Evolutionary conservation across 2,888 invertebrate species (phyloP).

Genomic region (Leucoptera coffeella): DNA sequence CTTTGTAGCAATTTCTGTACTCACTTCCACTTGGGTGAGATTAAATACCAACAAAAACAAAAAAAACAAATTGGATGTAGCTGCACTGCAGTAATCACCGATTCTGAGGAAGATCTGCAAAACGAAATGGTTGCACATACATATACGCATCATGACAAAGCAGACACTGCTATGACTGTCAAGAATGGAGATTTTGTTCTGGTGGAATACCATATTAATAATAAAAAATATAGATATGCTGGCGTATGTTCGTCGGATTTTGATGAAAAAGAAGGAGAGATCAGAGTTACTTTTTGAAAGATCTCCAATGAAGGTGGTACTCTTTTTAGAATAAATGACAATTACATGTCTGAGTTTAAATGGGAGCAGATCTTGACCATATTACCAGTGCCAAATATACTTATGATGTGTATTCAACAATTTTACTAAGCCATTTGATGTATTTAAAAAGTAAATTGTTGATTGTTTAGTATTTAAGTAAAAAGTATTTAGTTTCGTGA

Average conservation of each 20-base stretch:
- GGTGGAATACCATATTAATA: constrained; percentile 8
- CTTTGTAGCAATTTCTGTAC: constrained; percentile 8
- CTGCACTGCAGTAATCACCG: constrained; percentile 7
- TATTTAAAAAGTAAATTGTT: constrained; percentile 9
- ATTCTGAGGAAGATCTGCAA: constrained; percentile 7
- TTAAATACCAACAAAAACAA: constrained; percentile 6
- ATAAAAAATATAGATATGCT: constrained; percentile 9
- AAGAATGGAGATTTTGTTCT: constrained; percentile 9
- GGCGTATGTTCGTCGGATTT: constrained; percentile 9
- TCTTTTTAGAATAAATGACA: constrained; percentile 8
- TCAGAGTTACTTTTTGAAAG: constrained; percentile 7
- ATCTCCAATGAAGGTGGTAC: constrained; percentile 7
- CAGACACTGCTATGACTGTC: constrained; percentile 6
- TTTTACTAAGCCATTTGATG: constrained; percentile 7
- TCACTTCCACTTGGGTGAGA: constrained; percentile 8
- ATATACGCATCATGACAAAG: constrained; percentile 8
- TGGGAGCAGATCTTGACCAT: constrained; percentile 8
- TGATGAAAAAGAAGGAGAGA: constrained; percentile 8
- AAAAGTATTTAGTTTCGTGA: constrained; percentile 6
- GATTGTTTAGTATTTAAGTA: constrained; percentile 7
- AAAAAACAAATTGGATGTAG: constrained; percentile 8
- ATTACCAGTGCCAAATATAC: constrained; percentile 7
- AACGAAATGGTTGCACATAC: constrained; percentile 7
- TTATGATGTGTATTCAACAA: constrained; percentile 6
- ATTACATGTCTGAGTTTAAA: constrained; percentile 6